A percentile compares a stretch with the other conserved stretches of the same genome.
Conservation (phyloP, 2,888 invertebrate genomes). For the Stenurella melanura region DNA sequence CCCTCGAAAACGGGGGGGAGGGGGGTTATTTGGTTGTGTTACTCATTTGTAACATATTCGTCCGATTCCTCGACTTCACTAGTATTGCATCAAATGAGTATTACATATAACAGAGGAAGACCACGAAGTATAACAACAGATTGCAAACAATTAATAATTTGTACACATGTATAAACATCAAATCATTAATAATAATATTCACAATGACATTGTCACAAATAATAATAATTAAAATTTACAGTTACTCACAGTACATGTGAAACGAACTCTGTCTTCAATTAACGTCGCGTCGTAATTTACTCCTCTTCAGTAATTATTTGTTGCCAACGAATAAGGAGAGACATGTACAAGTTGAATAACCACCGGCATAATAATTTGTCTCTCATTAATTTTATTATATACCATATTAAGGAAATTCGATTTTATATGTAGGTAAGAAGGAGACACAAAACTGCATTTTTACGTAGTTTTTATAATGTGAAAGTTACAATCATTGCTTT, state of each 20-base stretch:
- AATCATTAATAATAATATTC: background rate
- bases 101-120: no score
- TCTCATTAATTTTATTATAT: slow-evolving; percentile 5
- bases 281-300: slow-evolving; percentile 9
- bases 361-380: slow-evolving; percentile 3
- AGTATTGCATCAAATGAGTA: no score
- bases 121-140: no score
- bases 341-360: slow-evolving; percentile 12
- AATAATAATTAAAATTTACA: background rate
- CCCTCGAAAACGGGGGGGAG: no score
- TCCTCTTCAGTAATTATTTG: background rate
- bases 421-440: slow-evolving; percentile 5
- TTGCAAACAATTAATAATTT: no score
- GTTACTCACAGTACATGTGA: background rate
- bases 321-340: background rate
- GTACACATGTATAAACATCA: no score
- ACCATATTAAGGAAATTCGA: background rate
- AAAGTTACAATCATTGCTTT: slow-evolving; percentile 6
- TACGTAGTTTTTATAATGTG: background rate
- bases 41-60: no score
- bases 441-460: slow-evolving; percentile 13
- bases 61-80: no score
- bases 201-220: background rate
- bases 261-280: background rate
- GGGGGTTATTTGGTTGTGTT: no score